phyloP scores from a whole-genome alignment of 2,113 vertebrate species.

The Pangasianodon gigas region DNA sequence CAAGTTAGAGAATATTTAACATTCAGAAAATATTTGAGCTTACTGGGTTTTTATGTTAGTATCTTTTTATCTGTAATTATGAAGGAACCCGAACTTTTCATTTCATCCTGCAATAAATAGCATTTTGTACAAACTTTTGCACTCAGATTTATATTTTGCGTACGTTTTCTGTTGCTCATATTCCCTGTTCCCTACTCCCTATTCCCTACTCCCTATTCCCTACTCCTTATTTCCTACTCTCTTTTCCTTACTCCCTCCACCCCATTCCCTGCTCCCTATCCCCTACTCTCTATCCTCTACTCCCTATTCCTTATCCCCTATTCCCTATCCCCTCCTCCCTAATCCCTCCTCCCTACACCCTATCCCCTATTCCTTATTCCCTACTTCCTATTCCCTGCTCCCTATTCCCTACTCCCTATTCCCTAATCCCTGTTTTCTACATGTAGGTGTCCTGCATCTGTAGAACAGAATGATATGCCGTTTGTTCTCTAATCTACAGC shows the following conservation, averaged over 20 bases:
- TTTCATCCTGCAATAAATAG: not conserved
- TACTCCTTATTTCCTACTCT: not conserved
- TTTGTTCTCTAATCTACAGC: not conserved
- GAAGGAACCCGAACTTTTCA: not conserved
- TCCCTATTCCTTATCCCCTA: not conserved
- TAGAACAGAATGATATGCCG: not conserved
- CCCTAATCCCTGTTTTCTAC: not conserved
- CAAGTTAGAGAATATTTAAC: not conserved
- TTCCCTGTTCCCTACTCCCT: no score
- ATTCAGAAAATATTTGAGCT: not conserved
- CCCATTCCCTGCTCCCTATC: not conserved
- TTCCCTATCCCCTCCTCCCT: no score
- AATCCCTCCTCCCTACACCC: no score
- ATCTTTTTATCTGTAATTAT: not conserved
- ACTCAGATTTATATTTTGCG: not conserved
- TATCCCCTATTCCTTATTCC: no score
- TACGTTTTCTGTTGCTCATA: no score
- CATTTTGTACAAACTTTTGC: not conserved
- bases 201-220: no score
- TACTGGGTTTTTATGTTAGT: not conserved
- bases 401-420: not conserved
- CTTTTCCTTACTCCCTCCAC: no score
- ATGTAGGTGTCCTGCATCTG: not conserved
- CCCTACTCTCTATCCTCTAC: not conserved
- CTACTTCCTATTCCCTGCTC: no score